phyloP scores from a whole-genome alignment of 2,113 vertebrate genomes.

The Xiphophorus couchianus region DNA sequence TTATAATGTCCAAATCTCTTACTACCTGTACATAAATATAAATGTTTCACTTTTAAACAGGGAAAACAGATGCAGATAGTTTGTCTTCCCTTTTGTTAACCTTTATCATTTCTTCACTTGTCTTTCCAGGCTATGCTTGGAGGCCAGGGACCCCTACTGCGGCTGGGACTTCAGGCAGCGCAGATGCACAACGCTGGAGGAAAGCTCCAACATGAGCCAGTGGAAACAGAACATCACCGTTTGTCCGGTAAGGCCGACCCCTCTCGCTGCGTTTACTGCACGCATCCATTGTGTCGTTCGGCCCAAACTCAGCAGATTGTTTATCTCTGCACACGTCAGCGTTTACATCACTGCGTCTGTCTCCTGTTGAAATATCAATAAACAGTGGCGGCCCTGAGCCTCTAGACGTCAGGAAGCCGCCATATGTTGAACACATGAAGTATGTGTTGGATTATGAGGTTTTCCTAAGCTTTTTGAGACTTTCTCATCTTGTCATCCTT shows the following conservation, averaged over 20 bases:
- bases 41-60: neutral
- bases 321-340: neutral
- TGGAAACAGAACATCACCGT: conserved; percentile 97
- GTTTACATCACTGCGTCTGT: neutral
- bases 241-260: conserved; percentile 87
- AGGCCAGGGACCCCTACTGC: conserved; percentile 94
- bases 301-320: neutral
- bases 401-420: neutral
- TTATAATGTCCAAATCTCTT: no score
- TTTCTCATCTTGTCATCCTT: neutral
- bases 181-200: conserved; percentile 92
- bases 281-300: neutral
- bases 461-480: neutral
- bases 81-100: neutral
- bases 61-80: neutral
- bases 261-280: neutral
- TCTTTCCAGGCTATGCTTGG: conserved; percentile 86
- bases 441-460: no score
- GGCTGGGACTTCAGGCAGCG: conserved; percentile 95
- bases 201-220: conserved; percentile 98
- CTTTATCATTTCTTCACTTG: neutral
- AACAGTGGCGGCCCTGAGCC: neutral
- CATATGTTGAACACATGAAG: neutral
- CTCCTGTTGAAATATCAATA: neutral
- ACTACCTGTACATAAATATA: no score